Conservation (phyloP, 2,888 invertebrate species). For the Phengaris arion region DNA sequence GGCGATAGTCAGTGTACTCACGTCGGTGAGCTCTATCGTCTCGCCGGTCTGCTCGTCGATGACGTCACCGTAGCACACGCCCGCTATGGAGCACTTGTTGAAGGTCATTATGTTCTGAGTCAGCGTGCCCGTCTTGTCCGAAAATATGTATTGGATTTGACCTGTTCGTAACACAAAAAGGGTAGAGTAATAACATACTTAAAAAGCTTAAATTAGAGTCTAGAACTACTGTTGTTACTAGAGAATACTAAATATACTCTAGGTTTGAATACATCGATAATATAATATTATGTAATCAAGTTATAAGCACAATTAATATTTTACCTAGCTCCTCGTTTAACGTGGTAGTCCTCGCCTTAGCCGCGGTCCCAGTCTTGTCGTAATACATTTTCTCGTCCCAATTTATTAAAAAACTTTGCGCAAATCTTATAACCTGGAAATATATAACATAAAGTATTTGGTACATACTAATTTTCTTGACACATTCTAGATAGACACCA, state of each 20-base stretch:
- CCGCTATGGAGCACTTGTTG: constrained; percentile 98
- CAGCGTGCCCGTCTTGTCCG: constrained; percentile 99
- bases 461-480: no score
- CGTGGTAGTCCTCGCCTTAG: constrained; percentile 97
- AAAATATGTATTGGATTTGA: constrained; percentile 99
- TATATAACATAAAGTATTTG: constrained; percentile 33
- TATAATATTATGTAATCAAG: not conserved
- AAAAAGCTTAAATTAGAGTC: not conserved
- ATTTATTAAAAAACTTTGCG: constrained; percentile 98
- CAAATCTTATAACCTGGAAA: constrained; percentile 95
- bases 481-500: no score
- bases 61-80: constrained; percentile 94
- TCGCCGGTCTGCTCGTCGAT: constrained; percentile 93
- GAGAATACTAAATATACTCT: not conserved
- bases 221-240: not conserved
- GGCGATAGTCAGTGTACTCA: constrained; percentile 51
- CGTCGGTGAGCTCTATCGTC: constrained; percentile 91
- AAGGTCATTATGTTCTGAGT: constrained; percentile 99
- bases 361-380: constrained; percentile 92
- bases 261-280: not conserved
- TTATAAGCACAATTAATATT: not conserved
- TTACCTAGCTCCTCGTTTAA: constrained; percentile 96
- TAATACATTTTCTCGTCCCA: constrained; percentile 99
- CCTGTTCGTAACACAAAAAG: constrained; percentile 63
- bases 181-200: not conserved